A percentile compares a stretch with the other conserved stretches of the same genome.
Conservation (phyloP, 1,140 invertebrate genomes). For the Nephila pilipes region DNA sequence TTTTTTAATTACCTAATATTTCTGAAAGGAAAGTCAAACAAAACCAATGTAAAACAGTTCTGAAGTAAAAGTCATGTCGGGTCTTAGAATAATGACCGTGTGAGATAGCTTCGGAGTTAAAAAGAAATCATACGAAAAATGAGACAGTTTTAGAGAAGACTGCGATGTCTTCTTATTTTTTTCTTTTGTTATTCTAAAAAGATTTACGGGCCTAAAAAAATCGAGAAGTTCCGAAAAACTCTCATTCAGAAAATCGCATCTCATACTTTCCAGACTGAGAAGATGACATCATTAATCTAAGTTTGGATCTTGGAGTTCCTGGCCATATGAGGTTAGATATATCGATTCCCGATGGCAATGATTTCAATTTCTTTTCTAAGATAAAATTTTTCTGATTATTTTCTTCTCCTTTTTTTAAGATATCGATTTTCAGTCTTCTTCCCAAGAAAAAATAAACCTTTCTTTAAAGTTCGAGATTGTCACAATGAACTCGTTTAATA, state of each 20-base stretch:
- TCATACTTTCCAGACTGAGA: constrained; percentile 19
- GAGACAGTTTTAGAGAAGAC: constrained; percentile 7
- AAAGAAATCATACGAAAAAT: background rate
- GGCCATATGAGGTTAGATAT: constrained; percentile 42
- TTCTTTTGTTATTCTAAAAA: constrained; percentile 3
- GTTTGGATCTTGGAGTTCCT: constrained; percentile 13
- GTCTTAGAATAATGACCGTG: background rate
- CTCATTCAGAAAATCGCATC: constrained; percentile 11
- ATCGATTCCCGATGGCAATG: constrained; percentile 36
- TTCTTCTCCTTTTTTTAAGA: constrained; percentile 2
- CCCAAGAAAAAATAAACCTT: background rate
- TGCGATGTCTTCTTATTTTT: background rate
- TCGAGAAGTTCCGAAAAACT: background rate
- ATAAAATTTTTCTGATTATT: constrained; percentile 4
- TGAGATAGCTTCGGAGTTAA: background rate
- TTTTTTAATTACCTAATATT: background rate
- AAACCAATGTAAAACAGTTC: background rate
- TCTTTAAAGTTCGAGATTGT: background rate
- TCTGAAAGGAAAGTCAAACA: background rate
- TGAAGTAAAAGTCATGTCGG: background rate
- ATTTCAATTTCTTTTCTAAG: constrained; percentile 14
- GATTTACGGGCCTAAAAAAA: constrained; percentile 1
- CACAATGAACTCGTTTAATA: background rate
- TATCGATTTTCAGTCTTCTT: background rate
- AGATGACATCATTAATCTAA: constrained; percentile 48